Evolutionary conservation across 2,797 vertebrate genomes (phyloP).

Genomic region (Micropoecilia bifurca): DNA sequence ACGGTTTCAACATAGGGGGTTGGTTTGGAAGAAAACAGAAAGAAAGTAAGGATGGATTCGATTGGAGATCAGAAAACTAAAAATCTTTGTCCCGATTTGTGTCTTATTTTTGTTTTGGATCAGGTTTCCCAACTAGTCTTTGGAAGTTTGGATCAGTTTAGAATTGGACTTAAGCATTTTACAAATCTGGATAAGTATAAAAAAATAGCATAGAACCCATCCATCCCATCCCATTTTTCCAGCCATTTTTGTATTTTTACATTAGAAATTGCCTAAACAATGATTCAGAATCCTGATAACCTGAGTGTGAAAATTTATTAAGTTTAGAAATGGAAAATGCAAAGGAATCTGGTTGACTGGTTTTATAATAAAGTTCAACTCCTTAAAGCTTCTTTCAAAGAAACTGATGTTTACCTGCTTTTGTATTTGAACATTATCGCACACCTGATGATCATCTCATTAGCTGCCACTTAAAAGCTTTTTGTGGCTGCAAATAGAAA

Average conservation of each 20-base stretch:
- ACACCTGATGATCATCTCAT: conserved; percentile 21
- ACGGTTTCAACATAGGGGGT: conserved; percentile 34
- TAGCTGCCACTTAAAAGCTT: conserved; percentile 17
- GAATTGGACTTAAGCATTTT: not conserved
- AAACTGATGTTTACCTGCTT: not conserved
- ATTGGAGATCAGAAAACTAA: conserved; percentile 4
- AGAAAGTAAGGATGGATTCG: not conserved
- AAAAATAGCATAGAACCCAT: not conserved
- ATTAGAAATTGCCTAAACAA: not conserved
- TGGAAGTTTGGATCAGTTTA: not conserved
- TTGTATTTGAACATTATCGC: not conserved
- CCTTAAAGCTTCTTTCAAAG: not conserved
- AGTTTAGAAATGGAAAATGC: not conserved
- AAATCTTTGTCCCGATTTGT: not conserved
- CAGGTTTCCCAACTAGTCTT: not conserved
- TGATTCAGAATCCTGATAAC: not conserved
- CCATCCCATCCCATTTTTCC: not conserved
- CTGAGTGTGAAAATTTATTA: not conserved
- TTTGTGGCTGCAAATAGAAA: conserved; percentile 9
- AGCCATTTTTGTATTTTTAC: not conserved
- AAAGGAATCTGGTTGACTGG: not conserved
- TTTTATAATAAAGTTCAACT: not conserved
- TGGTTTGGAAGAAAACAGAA: conserved; percentile 13
- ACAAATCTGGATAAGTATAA: not conserved
- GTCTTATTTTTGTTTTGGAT: conserved; percentile 1